These are phyloP conservation scores for Cancer borealis DNA, from an alignment of 2,888 invertebrate genomes.

Conservation along the genomic window DNA sequence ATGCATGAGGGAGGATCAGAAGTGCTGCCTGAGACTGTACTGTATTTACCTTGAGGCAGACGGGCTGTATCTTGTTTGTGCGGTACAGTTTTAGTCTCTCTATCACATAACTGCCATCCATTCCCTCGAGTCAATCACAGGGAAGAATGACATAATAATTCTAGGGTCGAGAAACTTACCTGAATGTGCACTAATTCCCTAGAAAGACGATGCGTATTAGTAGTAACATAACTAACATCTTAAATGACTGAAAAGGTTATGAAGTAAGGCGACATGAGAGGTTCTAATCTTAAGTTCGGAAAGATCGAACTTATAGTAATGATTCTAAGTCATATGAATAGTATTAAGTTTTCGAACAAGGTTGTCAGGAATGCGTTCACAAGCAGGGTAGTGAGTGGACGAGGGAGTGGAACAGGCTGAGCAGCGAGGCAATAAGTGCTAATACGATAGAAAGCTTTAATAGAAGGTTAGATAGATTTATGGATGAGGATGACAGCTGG, in stretches of 20 bases:
- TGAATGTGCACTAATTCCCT: not conserved
- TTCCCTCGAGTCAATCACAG: not conserved
- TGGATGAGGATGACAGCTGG: not conserved
- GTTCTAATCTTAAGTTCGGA: not conserved
- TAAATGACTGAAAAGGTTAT: not conserved
- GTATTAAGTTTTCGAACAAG: not conserved
- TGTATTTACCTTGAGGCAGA: not conserved
- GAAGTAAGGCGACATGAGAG: not conserved
- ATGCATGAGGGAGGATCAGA: too few species aligned
- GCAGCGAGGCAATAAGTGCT: not conserved
- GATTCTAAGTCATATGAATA: not conserved
- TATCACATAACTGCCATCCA: not conserved
- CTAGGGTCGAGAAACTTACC: not conserved
- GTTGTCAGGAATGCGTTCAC: not conserved
- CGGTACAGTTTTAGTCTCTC: not conserved
- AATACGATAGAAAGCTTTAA: conserved; percentile 10
- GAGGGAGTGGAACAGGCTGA: not conserved
- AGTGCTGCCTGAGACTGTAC: not conserved
- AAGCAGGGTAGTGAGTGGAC: not conserved
- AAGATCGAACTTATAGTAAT: not conserved
- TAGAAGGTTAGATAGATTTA: not conserved
- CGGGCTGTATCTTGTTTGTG: not conserved
- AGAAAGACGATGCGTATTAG: too few species aligned
- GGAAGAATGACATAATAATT: not conserved
- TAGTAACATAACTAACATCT: too few species aligned